Evolutionary conservation across 2,797 vertebrate species (phyloP).

Genomic region (Salarias fasciatus): DNA sequence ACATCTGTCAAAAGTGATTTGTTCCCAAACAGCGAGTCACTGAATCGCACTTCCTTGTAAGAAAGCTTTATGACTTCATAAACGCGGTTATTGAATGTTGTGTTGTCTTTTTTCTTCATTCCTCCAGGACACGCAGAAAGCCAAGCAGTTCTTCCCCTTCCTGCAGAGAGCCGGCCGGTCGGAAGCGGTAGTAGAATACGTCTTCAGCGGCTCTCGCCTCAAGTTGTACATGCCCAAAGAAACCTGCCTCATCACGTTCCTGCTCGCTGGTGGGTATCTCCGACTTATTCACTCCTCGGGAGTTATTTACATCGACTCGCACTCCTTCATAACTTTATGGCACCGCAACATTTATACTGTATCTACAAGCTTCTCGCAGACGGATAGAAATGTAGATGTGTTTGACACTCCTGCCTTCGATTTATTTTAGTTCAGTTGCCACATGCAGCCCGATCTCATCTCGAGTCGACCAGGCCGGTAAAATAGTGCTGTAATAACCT

Average conservation of each 20-base stretch:
- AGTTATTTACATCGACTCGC: conserved; percentile 16
- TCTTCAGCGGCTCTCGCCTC: conserved; percentile 96
- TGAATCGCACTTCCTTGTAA: background rate
- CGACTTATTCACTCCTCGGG: conserved; percentile 1
- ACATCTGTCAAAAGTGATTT: background rate
- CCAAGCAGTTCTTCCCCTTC: conserved; percentile 97
- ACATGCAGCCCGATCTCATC: too few species aligned
- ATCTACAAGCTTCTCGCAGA: too few species aligned
- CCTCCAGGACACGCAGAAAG: conserved; percentile 94
- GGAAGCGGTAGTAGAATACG: conserved; percentile 96
- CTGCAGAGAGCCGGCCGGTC: conserved; percentile 95
- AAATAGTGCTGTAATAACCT: too few species aligned
- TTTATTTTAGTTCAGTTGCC: too few species aligned
- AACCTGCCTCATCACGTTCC: conserved; percentile 98
- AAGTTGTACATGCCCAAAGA: conserved; percentile 99
- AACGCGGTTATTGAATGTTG: background rate
- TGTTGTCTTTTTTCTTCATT: conserved; percentile 2
- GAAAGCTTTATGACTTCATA: background rate
- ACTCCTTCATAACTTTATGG: too few species aligned
- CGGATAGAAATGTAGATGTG: too few species aligned
- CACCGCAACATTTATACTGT: too few species aligned
- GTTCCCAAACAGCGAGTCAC: background rate
- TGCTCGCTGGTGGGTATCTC: conserved; percentile 90
- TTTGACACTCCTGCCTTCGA: too few species aligned
- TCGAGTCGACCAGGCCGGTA: too few species aligned